Base-by-base conservation (phyloP, 1,140 invertebrate genomes). In the Eurosta solidaginis region DNA sequence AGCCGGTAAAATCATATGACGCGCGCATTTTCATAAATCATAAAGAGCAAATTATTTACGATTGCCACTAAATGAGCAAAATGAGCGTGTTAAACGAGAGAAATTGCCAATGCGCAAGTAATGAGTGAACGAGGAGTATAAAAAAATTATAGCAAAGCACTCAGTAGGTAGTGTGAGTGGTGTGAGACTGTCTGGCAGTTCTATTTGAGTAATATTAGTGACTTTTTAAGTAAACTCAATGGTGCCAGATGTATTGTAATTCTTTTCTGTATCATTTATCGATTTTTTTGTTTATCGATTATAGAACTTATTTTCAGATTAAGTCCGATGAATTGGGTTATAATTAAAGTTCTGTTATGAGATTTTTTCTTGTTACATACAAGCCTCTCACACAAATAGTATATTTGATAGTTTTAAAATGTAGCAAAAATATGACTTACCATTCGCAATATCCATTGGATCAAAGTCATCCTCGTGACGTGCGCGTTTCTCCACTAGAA, bases 401-500 rank as follows among this genome's bases (percentile, higher is more conserved):
- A 40, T 68, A 5, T n/a, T 7, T 7, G 17, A 45, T 45, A 9
- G 17, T 45, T 45, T 45, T 45, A 45, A 45, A 45, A 45, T 45
- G 7, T n/a, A n/a, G n/a, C n/a, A n/a, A 17, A 73, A 27, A 45
- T 47, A 0, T 45, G 2, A 79, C 83, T 81, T 74, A 87, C 85
- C 85, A 73, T 79, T 81, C 27, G 75, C 76, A 74, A 86, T 79
- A 77, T 88, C 85, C 33, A 76, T 49, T 6, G 68, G 45, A 78
- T 85, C 85, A 76, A 85, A 42, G 12, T 88, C 86, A 50, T 88
- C 86, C 29, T 87, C 83, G 84, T 90, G 77, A 79, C 89, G 82
- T 50, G 80, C 80, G 29, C 87, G 83, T 54, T 89, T 83, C 76
- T 90, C 90, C 88, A 89, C 89, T 90, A 42, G 33, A 81, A 36